Evolutionary conservation across 2,113 vertebrate genomes (phyloP), one percentile per base, ranked within the genome.

Genomic region (Apeltes quadracus): DNA sequence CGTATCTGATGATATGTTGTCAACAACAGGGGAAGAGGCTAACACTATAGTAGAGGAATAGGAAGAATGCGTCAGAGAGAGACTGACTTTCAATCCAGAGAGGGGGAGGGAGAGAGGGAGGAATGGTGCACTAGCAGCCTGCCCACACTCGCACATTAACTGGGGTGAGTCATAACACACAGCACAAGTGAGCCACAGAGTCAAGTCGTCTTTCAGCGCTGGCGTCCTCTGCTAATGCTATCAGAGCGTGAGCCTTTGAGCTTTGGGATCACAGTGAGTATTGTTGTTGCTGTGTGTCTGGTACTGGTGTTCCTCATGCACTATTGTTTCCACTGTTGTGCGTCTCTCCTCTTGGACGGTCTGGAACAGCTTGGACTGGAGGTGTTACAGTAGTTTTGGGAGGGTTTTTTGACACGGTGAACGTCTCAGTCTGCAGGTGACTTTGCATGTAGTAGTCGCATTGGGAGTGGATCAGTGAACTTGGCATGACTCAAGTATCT

Each of bases 121-220:
- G 73, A 69, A 39, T n/a, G 61, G 80, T 82, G 38, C 36, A 43
- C 54, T n/a, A 70, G 79, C 20, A 81, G 62, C 59, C 82, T 36
- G 59, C 87, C 88, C 84, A 79, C 79, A 80, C 65, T 34, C 32
- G 20, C 74, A 69, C 72, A 75, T 76, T 56, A 84, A 43, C 75
- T 81, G 46, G 61, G 75, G 56, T 89, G 87, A 92, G 83, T 93
- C 92, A 90, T 67, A 73, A 79, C 74, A 83, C 61, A 86, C 57
- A 79, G 71, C 12, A 50, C 23, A 36, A 61, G 82, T 22, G 53
- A 80, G 70, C 25, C 34, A 51, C 38, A 76, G 68, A 72, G 63
- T 16, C 5, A 69, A 79, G 66, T 64, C 1, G 9, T 76, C 64
- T 66, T 73, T 72, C 77, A 73, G 50, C 53, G 41, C 46, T 38